A percentile compares a stretch with the other conserved stretches of the same genome.
Conservation (phyloP, 2,797 vertebrate species). For the Hoplostethus mediterraneus region DNA sequence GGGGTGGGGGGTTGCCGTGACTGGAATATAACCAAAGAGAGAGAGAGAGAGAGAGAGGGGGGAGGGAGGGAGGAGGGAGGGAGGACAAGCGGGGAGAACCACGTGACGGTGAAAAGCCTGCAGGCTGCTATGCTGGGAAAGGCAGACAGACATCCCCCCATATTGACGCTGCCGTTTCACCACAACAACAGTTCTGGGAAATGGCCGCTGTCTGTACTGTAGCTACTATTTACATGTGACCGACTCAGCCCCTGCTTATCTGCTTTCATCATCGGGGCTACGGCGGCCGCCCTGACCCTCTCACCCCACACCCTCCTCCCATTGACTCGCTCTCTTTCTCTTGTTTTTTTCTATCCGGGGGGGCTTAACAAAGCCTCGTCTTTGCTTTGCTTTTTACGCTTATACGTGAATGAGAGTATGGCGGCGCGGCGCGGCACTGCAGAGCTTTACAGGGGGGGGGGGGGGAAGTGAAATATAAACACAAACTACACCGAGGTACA, state of each 20-base stretch:
- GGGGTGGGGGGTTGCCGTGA: slow-evolving; percentile 67
- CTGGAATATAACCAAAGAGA: slow-evolving; percentile 80
- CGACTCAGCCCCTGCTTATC: slow-evolving; percentile 72
- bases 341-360: slow-evolving; percentile 13
- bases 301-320: slow-evolving; percentile 37
- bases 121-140: slow-evolving; percentile 80
- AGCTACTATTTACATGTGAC: slow-evolving; percentile 75
- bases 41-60: slow-evolving; percentile 50
- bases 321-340: slow-evolving; percentile 28
- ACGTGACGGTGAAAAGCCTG: slow-evolving; percentile 82
- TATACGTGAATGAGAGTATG: slow-evolving; percentile 54
- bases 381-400: neutral
- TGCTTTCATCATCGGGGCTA: slow-evolving; percentile 73
- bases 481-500: slow-evolving; percentile 11
- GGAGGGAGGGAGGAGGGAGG: slow-evolving; percentile 53
- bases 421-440: neutral
- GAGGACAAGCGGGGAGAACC: slow-evolving; percentile 63
- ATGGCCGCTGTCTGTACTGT: slow-evolving; percentile 78
- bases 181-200: slow-evolving; percentile 86
- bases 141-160: slow-evolving; percentile 77
- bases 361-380: slow-evolving; percentile 37
- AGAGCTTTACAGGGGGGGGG: slow-evolving; percentile 1
- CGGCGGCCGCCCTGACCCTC: slow-evolving; percentile 46
- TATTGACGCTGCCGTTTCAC: slow-evolving; percentile 79
- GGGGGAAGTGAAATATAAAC: slow-evolving; percentile 41